phyloP scores from a whole-genome alignment of 2,113 vertebrate species.

The Furnarius figulus region DNA sequence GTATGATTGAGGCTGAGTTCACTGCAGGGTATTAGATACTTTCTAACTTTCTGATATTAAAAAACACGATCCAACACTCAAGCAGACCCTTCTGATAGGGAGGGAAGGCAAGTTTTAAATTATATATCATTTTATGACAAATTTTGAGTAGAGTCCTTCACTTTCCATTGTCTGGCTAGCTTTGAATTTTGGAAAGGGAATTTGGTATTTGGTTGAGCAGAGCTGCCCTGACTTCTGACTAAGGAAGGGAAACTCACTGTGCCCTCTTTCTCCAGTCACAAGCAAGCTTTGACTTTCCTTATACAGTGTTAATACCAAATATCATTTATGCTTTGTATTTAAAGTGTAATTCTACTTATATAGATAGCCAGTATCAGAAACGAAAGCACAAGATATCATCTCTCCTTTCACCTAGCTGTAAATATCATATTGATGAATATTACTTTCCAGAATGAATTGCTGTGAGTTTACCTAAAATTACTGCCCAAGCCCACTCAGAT shows the following conservation, averaged over 20 bases:
- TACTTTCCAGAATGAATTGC: slow-evolving; percentile 33
- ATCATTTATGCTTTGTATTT: not conserved
- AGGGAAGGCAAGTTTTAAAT: not conserved
- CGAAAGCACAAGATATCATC: not conserved
- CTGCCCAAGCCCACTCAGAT: slow-evolving; percentile 28
- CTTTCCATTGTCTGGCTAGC: not conserved
- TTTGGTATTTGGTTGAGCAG: slow-evolving; percentile 5
- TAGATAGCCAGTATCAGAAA: not conserved
- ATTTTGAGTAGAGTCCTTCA: not conserved
- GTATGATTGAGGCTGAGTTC: fast-evolving
- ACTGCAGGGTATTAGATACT: not conserved
- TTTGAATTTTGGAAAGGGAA: not conserved
- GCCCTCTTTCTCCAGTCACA: not conserved
- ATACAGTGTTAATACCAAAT: not conserved
- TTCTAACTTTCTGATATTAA: not conserved
- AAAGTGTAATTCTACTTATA: not conserved
- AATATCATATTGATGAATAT: not conserved
- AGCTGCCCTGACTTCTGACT: not conserved
- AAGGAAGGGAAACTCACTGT: not conserved
- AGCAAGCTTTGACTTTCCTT: not conserved
- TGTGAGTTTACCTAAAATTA: slow-evolving; percentile 52
- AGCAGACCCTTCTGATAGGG: not conserved
- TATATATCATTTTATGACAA: not conserved
- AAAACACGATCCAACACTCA: not conserved
- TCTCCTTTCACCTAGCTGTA: not conserved